Percentiles rank a stretch among this genome's conserved stretches.
Conservation (phyloP, 2,113 vertebrate genomes). For the Takifugu flavidus region DNA sequence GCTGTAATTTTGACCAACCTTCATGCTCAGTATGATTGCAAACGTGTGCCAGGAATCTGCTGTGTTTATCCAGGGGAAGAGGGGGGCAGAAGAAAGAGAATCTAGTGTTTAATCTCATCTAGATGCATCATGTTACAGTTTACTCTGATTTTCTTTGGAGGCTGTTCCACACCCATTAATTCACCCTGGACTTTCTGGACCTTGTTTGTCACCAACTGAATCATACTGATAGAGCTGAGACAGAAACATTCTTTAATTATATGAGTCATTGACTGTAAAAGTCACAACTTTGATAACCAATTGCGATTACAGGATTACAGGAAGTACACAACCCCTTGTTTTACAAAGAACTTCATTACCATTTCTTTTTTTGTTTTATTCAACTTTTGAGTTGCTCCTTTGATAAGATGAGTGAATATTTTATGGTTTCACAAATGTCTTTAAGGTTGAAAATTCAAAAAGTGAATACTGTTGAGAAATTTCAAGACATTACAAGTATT, state of each 20-base stretch:
- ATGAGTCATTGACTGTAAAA: background rate
- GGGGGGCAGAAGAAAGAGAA: background rate
- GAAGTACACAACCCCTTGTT: too few relatives aligned
- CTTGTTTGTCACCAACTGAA: background rate
- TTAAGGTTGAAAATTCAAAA: background rate
- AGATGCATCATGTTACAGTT: slow-evolving; percentile 24
- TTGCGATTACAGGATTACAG: too few relatives aligned
- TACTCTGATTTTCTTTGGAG: slow-evolving; percentile 15
- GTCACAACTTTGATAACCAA: background rate
- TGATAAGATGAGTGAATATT: too few relatives aligned
- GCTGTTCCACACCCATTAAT: slow-evolving; percentile 1
- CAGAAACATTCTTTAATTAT: background rate
- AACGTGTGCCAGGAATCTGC: slow-evolving; percentile 30
- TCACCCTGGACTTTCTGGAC: background rate
- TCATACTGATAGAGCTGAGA: background rate
- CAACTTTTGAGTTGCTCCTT: too few relatives aligned
- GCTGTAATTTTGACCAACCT: slow-evolving; percentile 58
- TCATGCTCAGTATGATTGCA: slow-evolving; percentile 46
- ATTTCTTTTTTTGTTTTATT: too few relatives aligned
- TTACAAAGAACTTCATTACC: too few relatives aligned
- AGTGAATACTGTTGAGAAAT: background rate
- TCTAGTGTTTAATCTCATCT: slow-evolving; percentile 41
- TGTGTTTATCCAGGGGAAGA: slow-evolving; percentile 27
- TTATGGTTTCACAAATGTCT: too few relatives aligned
- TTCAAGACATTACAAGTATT: background rate